Conservation (phyloP, 2,888 invertebrate species). For the Strigamia maritima region DNA sequence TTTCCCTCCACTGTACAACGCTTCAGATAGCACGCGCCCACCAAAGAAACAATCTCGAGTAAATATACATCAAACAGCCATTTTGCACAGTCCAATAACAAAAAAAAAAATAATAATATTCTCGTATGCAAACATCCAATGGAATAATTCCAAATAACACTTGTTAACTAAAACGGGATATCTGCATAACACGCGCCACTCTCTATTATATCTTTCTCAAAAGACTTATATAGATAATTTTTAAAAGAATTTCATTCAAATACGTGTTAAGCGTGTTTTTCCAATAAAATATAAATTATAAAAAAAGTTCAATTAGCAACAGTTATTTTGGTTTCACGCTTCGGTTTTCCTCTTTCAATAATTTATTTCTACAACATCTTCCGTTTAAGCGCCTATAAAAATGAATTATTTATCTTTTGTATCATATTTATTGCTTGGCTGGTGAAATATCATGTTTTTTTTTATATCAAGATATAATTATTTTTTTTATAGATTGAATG, state of each 20-base stretch:
- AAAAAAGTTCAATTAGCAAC: too few species aligned
- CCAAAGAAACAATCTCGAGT: conserved; percentile 22
- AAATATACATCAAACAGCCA: conserved; percentile 12
- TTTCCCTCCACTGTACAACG: conserved; percentile 34
- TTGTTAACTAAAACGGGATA: neutral
- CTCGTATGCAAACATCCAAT: neutral
- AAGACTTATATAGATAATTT: neutral
- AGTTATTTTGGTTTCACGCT: too few species aligned
- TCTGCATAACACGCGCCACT: neutral
- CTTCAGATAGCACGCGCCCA: conserved; percentile 34
- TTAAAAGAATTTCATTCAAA: neutral
- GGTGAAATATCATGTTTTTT: too few species aligned
- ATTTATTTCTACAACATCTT: too few species aligned
- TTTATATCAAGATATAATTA: too few species aligned
- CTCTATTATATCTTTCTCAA: neutral
- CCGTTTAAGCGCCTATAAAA: too few species aligned
- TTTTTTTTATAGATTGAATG: too few species aligned
- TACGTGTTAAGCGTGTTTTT: too few species aligned
- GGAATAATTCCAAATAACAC: neutral
- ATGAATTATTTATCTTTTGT: too few species aligned
- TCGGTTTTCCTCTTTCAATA: too few species aligned
- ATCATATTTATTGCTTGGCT: too few species aligned
- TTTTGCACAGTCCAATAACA: neutral
- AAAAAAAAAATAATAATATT: neutral
- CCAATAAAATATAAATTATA: too few species aligned